Conservation (phyloP, 2,797 vertebrate species). For the Hydrolagus colliei region DNA sequence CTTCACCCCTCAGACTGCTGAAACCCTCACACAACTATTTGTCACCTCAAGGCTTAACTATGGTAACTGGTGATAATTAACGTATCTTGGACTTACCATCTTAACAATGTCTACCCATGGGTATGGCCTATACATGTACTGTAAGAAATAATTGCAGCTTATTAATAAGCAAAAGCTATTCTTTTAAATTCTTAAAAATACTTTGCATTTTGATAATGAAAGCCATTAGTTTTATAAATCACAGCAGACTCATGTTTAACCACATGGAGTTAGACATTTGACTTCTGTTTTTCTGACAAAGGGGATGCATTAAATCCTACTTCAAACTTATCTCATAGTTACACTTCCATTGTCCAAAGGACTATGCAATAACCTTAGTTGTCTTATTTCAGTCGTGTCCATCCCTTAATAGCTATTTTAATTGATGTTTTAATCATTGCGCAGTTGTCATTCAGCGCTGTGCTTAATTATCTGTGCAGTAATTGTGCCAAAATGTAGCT, state of each 20-base stretch:
- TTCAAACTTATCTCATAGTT: neutral
- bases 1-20: no score
- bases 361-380: neutral
- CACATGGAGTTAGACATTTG: neutral
- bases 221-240: neutral
- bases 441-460: neutral
- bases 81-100: no score
- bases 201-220: neutral
- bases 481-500: neutral
- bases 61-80: no score
- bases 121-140: no score
- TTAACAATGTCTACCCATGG: no score
- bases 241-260: neutral
- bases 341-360: no score
- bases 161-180: neutral
- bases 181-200: neutral
- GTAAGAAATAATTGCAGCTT: neutral
- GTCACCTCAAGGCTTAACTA: no score
- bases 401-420: neutral
- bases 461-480: neutral
- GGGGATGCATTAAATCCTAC: neutral
- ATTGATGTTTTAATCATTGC: neutral
- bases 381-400: neutral
- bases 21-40: no score
- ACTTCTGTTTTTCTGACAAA: neutral